Base-by-base conservation (phyloP, 2,888 invertebrate species). In the Melinaea menophilus region DNA sequence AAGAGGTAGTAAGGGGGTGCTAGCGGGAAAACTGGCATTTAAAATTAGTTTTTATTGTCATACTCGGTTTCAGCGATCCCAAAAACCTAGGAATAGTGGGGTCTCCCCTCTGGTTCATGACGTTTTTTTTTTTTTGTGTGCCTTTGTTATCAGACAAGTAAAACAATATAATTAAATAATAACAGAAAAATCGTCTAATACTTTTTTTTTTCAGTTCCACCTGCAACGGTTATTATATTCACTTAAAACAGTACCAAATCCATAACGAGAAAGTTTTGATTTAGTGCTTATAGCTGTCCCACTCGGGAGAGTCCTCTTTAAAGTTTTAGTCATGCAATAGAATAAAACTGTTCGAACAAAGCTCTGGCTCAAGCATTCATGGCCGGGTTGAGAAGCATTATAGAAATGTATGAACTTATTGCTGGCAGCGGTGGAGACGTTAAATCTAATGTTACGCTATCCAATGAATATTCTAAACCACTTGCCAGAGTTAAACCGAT, bases 221-320 rank as follows among this genome's bases (percentile, higher is more conserved):
- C 79, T 78, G 4, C 11, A 46, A 75, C 73, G 72, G 22, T 1
- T 22, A 78, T 76, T 81, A 81, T 82, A 86, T 84, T 84, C 86
- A 82, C 79, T 82, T 75, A 77, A 83, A 83, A 79, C 85, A 80
- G 78, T 79, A 79, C 75, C 78, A 76, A 78, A 77, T 78, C 79
- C 77, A 77, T 79, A 81, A 81, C 80, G 86, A 79, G 75, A 82
- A 89, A 90, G 90, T 90, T 90, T 88, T 90, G 90, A 90, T 89
- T 90, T 90, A 90, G 85, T 85, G 85, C 88, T 86, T 87, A 88
- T 88, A 86, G 84, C 86, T 84, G 85, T 84, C 85, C 79, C 82
- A 81, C 80, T 79, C 79, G 81, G 78, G 77, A 77, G 80, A 80
- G 78, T 77, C 84, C 86, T 87, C 87, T 88, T 88, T 85, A 86